Percentiles rank a stretch among this genome's conserved stretches.
Evolutionary conservation across 2,888 invertebrate species (phyloP).

Genomic region (Ypsolopha scabrella): DNA sequence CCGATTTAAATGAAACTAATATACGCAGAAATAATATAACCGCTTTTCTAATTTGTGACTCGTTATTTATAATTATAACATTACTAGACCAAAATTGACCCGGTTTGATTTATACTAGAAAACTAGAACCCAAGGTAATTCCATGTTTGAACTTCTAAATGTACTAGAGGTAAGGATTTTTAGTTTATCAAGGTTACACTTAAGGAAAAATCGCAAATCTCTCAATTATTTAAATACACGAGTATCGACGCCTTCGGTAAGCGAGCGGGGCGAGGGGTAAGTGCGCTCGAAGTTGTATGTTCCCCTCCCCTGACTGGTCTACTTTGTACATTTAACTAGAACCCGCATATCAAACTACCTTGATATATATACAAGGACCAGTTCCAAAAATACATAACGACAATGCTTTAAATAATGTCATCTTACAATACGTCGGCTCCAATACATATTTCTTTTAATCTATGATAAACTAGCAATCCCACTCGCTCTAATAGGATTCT

Average conservation of each 20-base stretch:
- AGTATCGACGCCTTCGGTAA: too few species aligned
- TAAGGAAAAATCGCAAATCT: neutral
- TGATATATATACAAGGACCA: neutral
- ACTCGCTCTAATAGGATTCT: too few species aligned
- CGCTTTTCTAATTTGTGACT: conserved; percentile 2
- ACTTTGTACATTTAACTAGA: neutral
- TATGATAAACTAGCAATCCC: too few species aligned
- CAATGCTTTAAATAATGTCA: too few species aligned
- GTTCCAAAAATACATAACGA: neutral
- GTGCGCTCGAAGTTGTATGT: too few species aligned
- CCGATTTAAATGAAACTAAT: too few species aligned
- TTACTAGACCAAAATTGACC: conserved; percentile 1
- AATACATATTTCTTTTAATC: too few species aligned
- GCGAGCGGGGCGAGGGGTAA: too few species aligned
- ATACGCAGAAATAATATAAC: neutral
- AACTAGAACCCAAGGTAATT: conserved; percentile 1
- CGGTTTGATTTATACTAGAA: neutral
- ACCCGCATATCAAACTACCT: neutral
- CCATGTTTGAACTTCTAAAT: neutral
- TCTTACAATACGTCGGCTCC: too few species aligned
- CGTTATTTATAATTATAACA: conserved; percentile 1
- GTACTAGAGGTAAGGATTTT: neutral
- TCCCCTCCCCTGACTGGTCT: neutral
- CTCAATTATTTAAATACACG: neutral
- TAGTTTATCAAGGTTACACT: neutral